Evolutionary conservation across 2,888 invertebrate species (phyloP), one percentile per base, ranked within the genome.

Genomic region (Boloria selene): DNA sequence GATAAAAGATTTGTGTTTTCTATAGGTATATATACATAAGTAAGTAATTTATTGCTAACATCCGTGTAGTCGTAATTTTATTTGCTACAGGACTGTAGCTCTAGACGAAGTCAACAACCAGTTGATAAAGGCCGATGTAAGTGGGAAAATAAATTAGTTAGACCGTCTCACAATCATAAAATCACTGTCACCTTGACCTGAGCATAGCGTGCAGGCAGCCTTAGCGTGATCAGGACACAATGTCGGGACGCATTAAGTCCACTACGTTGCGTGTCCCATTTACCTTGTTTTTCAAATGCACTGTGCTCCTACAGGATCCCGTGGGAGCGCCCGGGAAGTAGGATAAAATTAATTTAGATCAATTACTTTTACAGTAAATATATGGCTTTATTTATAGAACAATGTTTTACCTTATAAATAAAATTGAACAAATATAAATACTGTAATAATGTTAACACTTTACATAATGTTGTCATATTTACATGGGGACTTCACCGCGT

Each of bases 201-300:
- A 45, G 58, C 42, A 17, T 26, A 26, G 68, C 61, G 51, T 47
- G 61, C 44, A 31, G 44, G 60, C 61, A 31, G 49, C 56, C 58
- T 58, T 67, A 55, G 61, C 49, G 31, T 63, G 61, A 49, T 64
- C 61, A 31, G 59, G 67, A 67, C 62, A 62, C 54, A 59, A 55
- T 68, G 80, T 77, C 83, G 73, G 75, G 77, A 72, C 74, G 70
- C 70, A 77, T 86, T 83, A 83, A 71, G 71, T 68, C 71, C 79
- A 76, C 72, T 72, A 71, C 73, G 58, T 56, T 63, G 63, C 61
- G 62, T 69, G 69, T 56, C 66, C 85, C 67, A 82, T 79, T 81
- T 83, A 77, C 80, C 77, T 77, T 75, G 76, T 79, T 78, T 72
- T 73, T 61, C 68, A 75, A 45, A 52, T 67, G 65, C 66, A 68